Base-by-base conservation (phyloP, 2,113 vertebrate genomes). In the Caloenas nicobarica region DNA sequence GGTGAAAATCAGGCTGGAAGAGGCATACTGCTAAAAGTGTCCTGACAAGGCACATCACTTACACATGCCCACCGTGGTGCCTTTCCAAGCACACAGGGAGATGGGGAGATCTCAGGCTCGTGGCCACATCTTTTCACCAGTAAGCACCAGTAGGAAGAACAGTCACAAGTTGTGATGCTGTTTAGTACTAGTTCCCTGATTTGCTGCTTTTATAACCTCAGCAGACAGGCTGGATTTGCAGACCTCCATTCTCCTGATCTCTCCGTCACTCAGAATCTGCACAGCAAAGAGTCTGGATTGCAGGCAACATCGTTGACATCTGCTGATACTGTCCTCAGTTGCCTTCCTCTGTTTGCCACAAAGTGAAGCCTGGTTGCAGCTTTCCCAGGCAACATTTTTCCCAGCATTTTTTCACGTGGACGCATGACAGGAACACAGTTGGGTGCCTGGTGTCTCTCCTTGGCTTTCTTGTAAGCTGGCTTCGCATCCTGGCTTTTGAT, bases 11-110 rank as follows among this genome's bases (percentile, higher is more conserved):
- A 38, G 60, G 7, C 54, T 86, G 36, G 34, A 56, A 82, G 58
- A 72, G 19, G 34, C 13, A 12, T 16, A 22, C 23, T 89, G 89
- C 46, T 62, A 19, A 29, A 80, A 28, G 34, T 24, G 16, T 44
- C 15, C 56, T 51, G 44, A 28, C 13, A 64, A 64, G 53, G 66
- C 22, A 33, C 28, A 22, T 29, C 26, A n/a, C 26, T 26, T 72
- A 74, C 25, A 10, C 5, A 4, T 83, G 36, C 29, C 28, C 56
- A 48, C 0, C 0, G 0, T 25, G 36, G 33, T 61, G 70, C 18
- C 26, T 85, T 89, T 70, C 40, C 8, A 56, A 46, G 42, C 44
- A 66, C 23, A 8, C 3, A n/a, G 11, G 66, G 54, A 88, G 38
- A 28, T 1, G 2, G 71, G 17, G 76, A 68, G 8, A 15, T 92